These are phyloP conservation scores for Sciurus carolinensis DNA, from an alignment of 2,797 vertebrate species.

Conservation along the genomic window DNA sequence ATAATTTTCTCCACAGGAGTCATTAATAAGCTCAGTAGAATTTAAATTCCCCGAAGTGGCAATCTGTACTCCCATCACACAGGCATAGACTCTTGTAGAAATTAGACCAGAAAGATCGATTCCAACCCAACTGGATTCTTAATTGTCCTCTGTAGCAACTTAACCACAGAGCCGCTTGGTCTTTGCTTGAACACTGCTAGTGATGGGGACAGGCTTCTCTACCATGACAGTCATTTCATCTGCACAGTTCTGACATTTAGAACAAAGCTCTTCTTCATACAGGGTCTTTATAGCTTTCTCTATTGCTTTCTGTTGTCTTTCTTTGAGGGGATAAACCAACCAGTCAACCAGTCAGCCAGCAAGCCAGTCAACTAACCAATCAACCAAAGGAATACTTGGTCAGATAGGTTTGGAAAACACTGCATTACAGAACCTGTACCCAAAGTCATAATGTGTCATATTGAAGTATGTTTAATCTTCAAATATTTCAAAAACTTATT, in stretches of 20 bases:
- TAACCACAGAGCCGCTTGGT: background rate
- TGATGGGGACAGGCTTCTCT: background rate
- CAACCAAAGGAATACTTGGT: background rate
- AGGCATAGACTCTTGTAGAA: slow-evolving; percentile 17
- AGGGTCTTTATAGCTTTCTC: background rate
- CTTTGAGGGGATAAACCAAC: background rate
- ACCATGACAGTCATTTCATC: background rate
- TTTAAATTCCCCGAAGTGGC: slow-evolving; percentile 4
- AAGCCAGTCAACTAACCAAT: fast-evolving
- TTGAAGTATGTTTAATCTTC: background rate
- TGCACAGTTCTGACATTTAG: slow-evolving; percentile 6
- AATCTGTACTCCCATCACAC: background rate
- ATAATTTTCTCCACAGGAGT: background rate
- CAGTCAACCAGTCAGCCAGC: fast-evolving
- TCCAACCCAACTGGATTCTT: background rate
- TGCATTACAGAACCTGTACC: background rate
- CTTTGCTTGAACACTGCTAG: background rate
- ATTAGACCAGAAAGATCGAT: background rate
- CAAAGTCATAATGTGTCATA: background rate
- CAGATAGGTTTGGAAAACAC: background rate
- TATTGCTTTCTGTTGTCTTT: slow-evolving; percentile 17
- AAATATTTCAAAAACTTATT: slow-evolving; percentile 30
- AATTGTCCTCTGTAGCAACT: background rate
- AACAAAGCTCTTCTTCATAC: slow-evolving; percentile 38
- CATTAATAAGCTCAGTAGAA: slow-evolving; percentile 26